phyloP scores from a whole-genome alignment of 2,797 vertebrate species.

The Cryptoblepharus egeriae region DNA sequence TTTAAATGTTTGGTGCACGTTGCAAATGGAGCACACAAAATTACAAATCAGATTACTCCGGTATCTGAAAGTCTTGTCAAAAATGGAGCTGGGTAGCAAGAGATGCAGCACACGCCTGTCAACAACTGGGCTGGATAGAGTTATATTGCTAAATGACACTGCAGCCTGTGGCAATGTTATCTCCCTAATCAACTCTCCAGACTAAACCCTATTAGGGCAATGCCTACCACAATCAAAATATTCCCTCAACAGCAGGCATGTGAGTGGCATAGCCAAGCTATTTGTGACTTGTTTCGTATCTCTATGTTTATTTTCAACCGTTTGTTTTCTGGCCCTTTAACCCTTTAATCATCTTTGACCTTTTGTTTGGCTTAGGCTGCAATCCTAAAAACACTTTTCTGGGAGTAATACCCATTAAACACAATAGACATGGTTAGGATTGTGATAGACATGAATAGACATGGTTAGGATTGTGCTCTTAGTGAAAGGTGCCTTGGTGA shows the following conservation, averaged over 20 bases:
- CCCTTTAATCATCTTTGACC: background rate
- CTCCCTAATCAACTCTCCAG: background rate
- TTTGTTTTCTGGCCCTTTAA: too few species aligned
- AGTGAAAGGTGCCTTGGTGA: background rate
- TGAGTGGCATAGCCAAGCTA: too few species aligned
- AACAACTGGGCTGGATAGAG: background rate
- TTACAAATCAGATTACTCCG: conserved; percentile 16
- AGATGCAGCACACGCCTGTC: background rate
- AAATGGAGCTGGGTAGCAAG: background rate
- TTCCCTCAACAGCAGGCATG: background rate
- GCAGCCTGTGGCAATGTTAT: background rate
- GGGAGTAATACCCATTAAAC: too few species aligned
- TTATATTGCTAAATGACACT: background rate
- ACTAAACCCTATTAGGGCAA: background rate
- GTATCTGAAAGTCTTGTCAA: conserved; percentile 10
- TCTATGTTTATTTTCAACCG: background rate
- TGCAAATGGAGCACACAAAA: conserved; percentile 1
- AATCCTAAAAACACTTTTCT: too few species aligned
- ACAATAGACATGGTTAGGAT: too few species aligned
- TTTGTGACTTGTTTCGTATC: background rate
- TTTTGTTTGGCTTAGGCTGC: background rate
- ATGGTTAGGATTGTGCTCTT: too few species aligned
- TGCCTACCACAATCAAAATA: background rate
- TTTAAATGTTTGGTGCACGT: background rate
- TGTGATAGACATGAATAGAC: too few species aligned